Base-by-base conservation (phyloP, 2,888 invertebrate species). In the Craniophora ligustri region DNA sequence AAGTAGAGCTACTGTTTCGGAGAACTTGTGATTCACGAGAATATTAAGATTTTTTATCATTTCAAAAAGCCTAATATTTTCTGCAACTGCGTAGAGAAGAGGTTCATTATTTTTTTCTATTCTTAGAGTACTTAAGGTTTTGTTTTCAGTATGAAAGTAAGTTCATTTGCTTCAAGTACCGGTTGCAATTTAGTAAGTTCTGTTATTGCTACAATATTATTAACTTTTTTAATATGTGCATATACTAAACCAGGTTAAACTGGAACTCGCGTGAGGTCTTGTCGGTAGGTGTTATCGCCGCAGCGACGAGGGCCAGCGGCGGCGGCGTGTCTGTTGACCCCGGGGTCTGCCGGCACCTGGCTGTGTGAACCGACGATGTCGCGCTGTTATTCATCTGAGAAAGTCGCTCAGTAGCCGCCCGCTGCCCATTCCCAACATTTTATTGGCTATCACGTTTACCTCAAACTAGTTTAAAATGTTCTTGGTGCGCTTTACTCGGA, bases 401-500 rank as follows among this genome's bases (percentile, higher is more conserved):
- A 92, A 89, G 88, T 83, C 82, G 64, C 82, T 84, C 86, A 76
- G 89, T 86, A 87, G 89, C 84, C 81, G 81, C 72, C 75, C 78
- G 79, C 79, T 79, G 84, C 81, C 88, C 89, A 89, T 91, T 91
- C 84, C 78, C 77, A 79, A 78, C 83, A 85, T 85, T 89, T 92
- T 92, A 92, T 91, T 89, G 86, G 84, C 90, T 88, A 89, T 91
- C 88, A 89, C 72, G 84, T 81, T 81, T 80, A 84, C 85, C 83
- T 85, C 82, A 89, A 90, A 91, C 91, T 86, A 87, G 92, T 91
- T 91, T 90, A 69, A 79, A 88, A 90, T 86, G 85, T 81, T 83
- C 78, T 85, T 86, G 84, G 88, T 88, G 84, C 78, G 82, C 76
- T 81, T 84, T 90, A 88, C 87, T 81, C 76, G 82, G 87, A 90